Base-by-base conservation (phyloP, 2,797 vertebrate species). In the Tapirus indicus region DNA sequence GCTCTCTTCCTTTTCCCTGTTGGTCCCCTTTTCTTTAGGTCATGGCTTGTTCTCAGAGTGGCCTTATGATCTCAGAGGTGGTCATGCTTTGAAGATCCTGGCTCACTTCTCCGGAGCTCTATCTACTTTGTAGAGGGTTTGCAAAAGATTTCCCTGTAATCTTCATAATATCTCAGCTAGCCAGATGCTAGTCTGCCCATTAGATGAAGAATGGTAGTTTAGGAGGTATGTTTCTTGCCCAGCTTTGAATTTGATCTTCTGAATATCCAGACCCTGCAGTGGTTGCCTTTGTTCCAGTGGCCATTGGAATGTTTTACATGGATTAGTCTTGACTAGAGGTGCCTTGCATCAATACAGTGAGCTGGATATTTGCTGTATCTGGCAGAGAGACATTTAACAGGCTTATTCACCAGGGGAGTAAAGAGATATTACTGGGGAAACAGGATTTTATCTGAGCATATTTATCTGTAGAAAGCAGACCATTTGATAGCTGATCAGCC, bases 401-500 rank as follows among this genome's bases (percentile, higher is more conserved):
- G 90, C 96, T 98, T 98, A 77, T 86, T 96, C 56, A 96, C 77
- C 2, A 80, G 60, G 74, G 41, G 64, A 80, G 85, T 97, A 92
- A 94, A 91, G 97, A 95, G 91, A 91, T 97, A 96, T 97, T 94
- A 80, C 96, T 97, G 92, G 92, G 66, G 90, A 95, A 98, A 94
- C 56, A 79, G 83, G 92, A 94, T 95, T 92, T 95, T 18, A 20
- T 75, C 49, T 83, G 72, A 95, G 35, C 96, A 79, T 96, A 88
- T 77, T 96, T 93, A 47, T 95, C 97, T 56, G 60, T 96, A 88
- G 96, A 95, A 96, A 92, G 88, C 91, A 86, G 88, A 91, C 54
- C 38, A 6, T n/a, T 35, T 32, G 71, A 54, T 97, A 96, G 96
- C 85, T 82, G 23, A 87, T 97, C 69, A 97, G 69, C 69, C 82